Percentiles rank a stretch among this genome's conserved stretches.
phyloP scores from a whole-genome alignment of 2,113 vertebrate genomes.

The Tachuris rubrigastra region DNA sequence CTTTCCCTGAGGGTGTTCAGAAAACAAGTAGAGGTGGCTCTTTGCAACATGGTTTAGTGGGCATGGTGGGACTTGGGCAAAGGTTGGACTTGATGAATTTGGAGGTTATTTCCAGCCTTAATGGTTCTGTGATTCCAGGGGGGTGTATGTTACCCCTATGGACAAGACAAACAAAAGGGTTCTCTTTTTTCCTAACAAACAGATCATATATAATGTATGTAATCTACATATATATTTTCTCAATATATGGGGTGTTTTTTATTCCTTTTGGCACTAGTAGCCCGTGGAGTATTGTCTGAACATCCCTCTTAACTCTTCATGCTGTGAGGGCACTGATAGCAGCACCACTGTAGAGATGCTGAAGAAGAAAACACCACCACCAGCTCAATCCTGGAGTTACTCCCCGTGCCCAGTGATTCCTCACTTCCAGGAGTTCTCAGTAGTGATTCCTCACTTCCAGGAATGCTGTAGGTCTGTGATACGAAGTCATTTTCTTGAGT shows the following conservation, averaged over 20 bases:
- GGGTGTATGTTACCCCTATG: fast-evolving
- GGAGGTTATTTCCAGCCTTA: background rate
- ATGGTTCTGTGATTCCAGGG: background rate
- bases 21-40: background rate
- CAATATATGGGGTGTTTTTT: background rate
- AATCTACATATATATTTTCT: background rate
- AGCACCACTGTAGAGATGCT: too few relatives aligned
- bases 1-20: background rate
- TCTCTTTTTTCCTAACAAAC: background rate
- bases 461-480: background rate
- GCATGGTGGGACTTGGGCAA: background rate
- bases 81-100: background rate
- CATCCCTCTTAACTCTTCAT: background rate
- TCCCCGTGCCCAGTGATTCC: background rate
- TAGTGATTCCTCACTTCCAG: background rate
- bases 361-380: background rate
- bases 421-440: background rate
- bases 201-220: background rate
- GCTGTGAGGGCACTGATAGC: background rate
- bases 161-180: background rate
- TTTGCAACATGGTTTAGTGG: background rate
- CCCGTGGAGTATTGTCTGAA: background rate
- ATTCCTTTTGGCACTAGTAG: background rate
- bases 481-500: background rate
- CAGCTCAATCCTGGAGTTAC: background rate